phyloP scores from a whole-genome alignment of 1,140 invertebrate genomes.

The Oscheius sp. region DNA sequence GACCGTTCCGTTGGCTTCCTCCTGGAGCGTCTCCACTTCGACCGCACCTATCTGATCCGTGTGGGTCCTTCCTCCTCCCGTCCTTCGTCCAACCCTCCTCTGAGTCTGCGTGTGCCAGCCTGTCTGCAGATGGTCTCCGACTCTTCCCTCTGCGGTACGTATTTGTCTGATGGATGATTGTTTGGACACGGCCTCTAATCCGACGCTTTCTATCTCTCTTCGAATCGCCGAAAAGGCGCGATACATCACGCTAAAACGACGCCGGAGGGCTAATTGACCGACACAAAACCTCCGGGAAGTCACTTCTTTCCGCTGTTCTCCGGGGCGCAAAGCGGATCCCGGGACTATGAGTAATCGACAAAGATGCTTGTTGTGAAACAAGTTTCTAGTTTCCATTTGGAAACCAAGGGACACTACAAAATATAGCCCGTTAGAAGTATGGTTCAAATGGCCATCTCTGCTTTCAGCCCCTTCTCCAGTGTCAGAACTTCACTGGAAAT shows the following conservation, averaged over 20 bases:
- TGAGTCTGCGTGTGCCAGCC: not conserved
- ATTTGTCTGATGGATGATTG: no score
- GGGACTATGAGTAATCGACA: no score
- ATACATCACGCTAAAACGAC: slow-evolving; percentile 7
- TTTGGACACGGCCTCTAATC: not conserved
- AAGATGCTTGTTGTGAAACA: no score
- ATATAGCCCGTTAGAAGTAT: no score
- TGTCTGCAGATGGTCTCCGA: not conserved
- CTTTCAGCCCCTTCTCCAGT: not conserved
- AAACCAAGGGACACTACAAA: no score
- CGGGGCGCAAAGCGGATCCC: no score
- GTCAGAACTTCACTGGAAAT: not conserved
- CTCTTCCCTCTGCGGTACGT: not conserved
- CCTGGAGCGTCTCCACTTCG: not conserved
- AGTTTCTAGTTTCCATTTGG: no score
- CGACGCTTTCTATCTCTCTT: not conserved
- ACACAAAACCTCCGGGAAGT: no score
- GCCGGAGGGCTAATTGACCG: not conserved
- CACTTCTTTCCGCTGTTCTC: no score
- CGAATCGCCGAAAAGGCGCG: slow-evolving; percentile 5
- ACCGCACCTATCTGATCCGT: not conserved
- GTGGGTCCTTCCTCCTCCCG: not conserved
- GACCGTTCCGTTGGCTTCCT: not conserved
- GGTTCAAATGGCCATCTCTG: no score
- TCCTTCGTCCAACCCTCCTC: not conserved